phyloP scores from a whole-genome alignment of 2,888 invertebrate species.

The Augochlorella aurata region DNA sequence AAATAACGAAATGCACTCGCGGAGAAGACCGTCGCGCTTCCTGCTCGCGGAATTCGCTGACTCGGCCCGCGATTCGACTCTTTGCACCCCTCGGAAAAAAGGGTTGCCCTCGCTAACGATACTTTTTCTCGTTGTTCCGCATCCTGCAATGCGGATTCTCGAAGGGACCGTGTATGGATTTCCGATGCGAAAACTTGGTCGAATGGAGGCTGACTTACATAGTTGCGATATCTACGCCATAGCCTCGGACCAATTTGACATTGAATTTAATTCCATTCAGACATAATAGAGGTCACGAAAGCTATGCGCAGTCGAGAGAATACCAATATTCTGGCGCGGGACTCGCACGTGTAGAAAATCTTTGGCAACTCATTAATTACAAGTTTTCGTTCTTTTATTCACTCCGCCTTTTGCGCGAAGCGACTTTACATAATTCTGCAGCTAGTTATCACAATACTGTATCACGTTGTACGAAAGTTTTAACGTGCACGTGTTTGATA shows the following conservation, averaged over 20 bases:
- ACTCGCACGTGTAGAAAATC: too few relatives aligned
- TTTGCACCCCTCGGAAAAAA: constrained; percentile 12
- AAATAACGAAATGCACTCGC: constrained; percentile 64
- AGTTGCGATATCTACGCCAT: too few relatives aligned
- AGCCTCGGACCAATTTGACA: background rate
- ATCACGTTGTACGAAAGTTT: too few relatives aligned
- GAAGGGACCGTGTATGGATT: background rate
- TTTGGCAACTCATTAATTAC: too few relatives aligned
- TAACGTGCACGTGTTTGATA: too few relatives aligned
- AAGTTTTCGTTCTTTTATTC: too few relatives aligned
- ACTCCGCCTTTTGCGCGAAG: too few relatives aligned
- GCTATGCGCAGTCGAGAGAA: too few relatives aligned
- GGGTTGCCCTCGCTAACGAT: background rate
- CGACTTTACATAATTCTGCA: too few relatives aligned
- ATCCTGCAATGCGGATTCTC: constrained; percentile 43
- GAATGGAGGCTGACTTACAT: background rate
- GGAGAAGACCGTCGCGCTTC: constrained; percentile 1
- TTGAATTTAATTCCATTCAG: background rate
- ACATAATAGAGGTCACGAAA: background rate
- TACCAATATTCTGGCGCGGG: too few relatives aligned
- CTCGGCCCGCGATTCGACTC: constrained; percentile 28
- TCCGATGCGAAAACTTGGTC: background rate
- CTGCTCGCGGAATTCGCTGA: constrained; percentile 41
- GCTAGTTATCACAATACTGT: too few relatives aligned
- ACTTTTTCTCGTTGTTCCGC: constrained; percentile 10